Conservation (phyloP, 2,113 vertebrate genomes). For the Apeltes quadracus region DNA sequence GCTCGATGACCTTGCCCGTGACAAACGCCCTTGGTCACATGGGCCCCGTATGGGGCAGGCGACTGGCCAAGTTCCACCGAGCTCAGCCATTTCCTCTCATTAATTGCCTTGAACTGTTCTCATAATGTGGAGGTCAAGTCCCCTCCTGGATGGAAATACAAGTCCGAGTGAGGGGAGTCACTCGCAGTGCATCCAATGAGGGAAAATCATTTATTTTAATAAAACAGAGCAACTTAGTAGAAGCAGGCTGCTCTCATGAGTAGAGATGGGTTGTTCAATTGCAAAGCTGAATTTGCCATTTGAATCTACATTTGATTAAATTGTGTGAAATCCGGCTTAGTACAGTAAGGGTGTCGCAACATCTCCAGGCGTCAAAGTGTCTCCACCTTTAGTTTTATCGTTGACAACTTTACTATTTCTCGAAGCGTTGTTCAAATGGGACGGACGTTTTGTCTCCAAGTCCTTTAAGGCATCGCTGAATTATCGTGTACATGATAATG, state of each 20-base stretch:
- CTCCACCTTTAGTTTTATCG: no score
- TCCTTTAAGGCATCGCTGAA: not conserved
- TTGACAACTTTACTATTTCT: no score
- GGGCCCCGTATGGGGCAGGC: slow-evolving; percentile 23
- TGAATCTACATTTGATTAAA: no score
- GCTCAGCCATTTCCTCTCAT: slow-evolving; percentile 33
- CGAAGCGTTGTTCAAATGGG: not conserved
- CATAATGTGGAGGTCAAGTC: slow-evolving; percentile 38
- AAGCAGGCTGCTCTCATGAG: not conserved
- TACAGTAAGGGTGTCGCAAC: no score
- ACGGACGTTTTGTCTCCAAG: no score
- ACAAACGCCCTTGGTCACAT: slow-evolving; percentile 43
- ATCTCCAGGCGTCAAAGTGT: no score
- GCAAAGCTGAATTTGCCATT: not conserved
- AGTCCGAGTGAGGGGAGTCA: not conserved
- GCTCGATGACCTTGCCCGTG: slow-evolving; percentile 37
- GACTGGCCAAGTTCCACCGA: slow-evolving; percentile 17
- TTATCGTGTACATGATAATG: not conserved
- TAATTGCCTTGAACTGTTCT: slow-evolving; percentile 42
- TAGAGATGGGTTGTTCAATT: not conserved
- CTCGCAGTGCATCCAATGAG: not conserved
- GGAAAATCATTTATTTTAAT: slow-evolving; percentile 9
- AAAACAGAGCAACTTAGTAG: not conserved
- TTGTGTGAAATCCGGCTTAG: no score
- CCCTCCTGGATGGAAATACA: slow-evolving; percentile 16